Base-by-base conservation (phyloP, 1,140 invertebrate species). In the Teleopsis dalmanni region DNA sequence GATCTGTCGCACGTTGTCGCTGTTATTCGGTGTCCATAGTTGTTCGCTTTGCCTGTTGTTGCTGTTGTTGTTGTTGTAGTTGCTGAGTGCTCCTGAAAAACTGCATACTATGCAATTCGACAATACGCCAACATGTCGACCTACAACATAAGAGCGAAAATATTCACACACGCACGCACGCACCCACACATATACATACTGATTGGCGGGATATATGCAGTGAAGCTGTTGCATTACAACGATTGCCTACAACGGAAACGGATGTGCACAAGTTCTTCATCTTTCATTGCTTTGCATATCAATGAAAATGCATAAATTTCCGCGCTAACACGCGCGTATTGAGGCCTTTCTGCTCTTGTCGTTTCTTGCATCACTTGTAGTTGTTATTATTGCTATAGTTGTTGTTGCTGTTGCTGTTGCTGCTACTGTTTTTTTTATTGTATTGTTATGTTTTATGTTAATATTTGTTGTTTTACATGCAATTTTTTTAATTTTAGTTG, bases 301-400 rank as follows among this genome's bases (percentile, higher is more conserved):
- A 62, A 65, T 65, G 62, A 62, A 65, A 65, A 65, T 65, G 59
- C 62, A 65, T 65, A 65, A 62, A 65, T 65, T 62, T 60, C 60
- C n/a, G n/a, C n/a, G 34, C 34, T 44, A 27, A 33, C 42, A 44
- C 42, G 42, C 42, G 34, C 27, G 40, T 18, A 27, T 42, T 35
- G 34, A 16, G 34, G n/a, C n/a, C n/a, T n/a, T n/a, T n/a, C 19
- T 35, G n/a, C 19, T 5, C 34, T 35, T 14, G 34, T 35, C 34
- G 34, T 35, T 35, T 35, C 4, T 14, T 19, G 16, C 34, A 35
- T 14, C n/a, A 10, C 34, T 35, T 35, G 34, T 35, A 5, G 34
- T 18, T 5, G 16, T 5, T 35, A 35, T 35, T 14, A 19, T 19
- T 35, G 14, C 16, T 4, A 7, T 35, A 16, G 16, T 35, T 34